phyloP scores from a whole-genome alignment of 1,140 invertebrate species.

The Drosophila nasuta region DNA sequence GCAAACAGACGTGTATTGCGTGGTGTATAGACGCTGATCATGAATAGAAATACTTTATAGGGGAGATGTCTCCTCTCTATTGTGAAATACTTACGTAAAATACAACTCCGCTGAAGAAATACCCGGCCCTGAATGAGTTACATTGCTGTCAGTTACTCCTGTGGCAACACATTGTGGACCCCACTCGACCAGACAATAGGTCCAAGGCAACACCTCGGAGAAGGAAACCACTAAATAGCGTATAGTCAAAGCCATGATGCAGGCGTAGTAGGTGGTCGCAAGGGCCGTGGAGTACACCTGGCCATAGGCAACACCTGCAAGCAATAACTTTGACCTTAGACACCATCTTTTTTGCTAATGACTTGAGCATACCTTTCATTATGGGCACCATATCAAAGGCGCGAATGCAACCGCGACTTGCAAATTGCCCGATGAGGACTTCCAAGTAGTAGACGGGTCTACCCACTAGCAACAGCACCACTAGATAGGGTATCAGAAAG shows the following conservation, averaged over 20 bases:
- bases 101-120: slow-evolving; percentile 85
- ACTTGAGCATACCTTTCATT: slow-evolving; percentile 86
- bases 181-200: slow-evolving; percentile 88
- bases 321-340: background rate
- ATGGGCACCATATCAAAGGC: slow-evolving; percentile 86
- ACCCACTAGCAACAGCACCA: slow-evolving; percentile 91
- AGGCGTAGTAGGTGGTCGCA: slow-evolving; percentile 90
- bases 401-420: slow-evolving; percentile 88
- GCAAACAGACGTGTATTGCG: too few relatives aligned
- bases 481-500: slow-evolving; percentile 91
- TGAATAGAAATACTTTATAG: too few relatives aligned
- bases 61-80: too few relatives aligned
- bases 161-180: slow-evolving; percentile 84
- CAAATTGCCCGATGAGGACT: slow-evolving; percentile 90
- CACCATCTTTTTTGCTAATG: background rate
- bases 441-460: slow-evolving; percentile 94
- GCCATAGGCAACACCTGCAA: slow-evolving; percentile 88
- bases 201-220: slow-evolving; percentile 88
- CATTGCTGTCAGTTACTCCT: slow-evolving; percentile 26
- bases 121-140: slow-evolving; percentile 21
- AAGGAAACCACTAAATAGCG: slow-evolving; percentile 90
- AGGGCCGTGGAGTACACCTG: slow-evolving; percentile 90
- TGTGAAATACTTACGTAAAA: slow-evolving; percentile 80
- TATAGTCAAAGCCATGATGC: slow-evolving; percentile 89
- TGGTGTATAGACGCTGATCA: too few relatives aligned